Percentiles rank a stretch among this genome's conserved stretches.
Evolutionary conservation across 30 jellyfish, hydroid and myxozoan species (phyloP).

Genomic region (Aurelia sp.): DNA sequence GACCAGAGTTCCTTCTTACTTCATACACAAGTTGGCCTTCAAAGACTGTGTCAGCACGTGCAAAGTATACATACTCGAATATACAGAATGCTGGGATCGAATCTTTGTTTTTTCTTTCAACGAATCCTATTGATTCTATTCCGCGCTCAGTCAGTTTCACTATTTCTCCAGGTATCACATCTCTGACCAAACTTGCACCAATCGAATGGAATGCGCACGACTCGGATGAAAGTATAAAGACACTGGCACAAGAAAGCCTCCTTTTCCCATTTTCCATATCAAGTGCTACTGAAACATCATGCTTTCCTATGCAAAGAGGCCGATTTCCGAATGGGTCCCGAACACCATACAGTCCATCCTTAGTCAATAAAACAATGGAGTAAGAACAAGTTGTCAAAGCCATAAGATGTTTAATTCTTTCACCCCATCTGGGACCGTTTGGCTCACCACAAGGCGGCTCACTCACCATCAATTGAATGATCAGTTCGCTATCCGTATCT

Average conservation of each 20-base stretch:
- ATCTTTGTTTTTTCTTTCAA: conserved; percentile 40
- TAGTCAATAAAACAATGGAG: conserved; percentile 77
- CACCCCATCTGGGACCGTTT: conserved; percentile 86
- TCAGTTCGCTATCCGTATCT: conserved; percentile 89
- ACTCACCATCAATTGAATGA: conserved; percentile 86
- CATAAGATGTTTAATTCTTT: conserved; percentile 84
- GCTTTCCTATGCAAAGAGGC: conserved; percentile 86
- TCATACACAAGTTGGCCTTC: conserved; percentile 91
- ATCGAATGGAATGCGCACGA: conserved; percentile 94
- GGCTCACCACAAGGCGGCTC: conserved; percentile 98
- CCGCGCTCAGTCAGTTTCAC: conserved; percentile 74
- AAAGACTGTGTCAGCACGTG: conserved; percentile 87
- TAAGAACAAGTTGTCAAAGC: conserved; percentile 78
- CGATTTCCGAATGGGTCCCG: conserved; percentile 96
- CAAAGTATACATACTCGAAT: conserved; percentile 94
- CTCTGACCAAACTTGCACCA: conserved; percentile 81
- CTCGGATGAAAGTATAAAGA: conserved; percentile 80
- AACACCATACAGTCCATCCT: conserved; percentile 81
- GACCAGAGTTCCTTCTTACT: conserved; percentile 88
- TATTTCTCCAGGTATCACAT: conserved; percentile 91
- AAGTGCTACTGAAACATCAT: conserved; percentile 7
- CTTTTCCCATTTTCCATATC: conserved; percentile 63
- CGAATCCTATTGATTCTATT: conserved; percentile 56
- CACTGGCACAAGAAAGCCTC: conserved; percentile 3
- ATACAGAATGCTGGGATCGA: conserved; percentile 85